Conservation (phyloP, 2,888 invertebrate genomes). For the Caradrina kadenii region DNA sequence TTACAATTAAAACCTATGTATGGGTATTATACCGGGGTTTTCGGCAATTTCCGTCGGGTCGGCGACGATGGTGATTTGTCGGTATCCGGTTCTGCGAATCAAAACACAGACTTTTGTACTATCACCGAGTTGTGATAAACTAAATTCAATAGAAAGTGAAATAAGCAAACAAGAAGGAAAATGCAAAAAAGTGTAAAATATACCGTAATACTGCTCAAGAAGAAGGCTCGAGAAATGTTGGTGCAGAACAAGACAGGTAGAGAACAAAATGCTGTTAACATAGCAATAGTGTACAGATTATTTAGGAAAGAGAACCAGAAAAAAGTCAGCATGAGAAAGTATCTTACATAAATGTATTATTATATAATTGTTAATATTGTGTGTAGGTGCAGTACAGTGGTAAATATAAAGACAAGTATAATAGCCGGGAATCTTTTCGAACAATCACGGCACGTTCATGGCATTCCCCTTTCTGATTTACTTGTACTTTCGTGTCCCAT, state of each 20-base stretch:
- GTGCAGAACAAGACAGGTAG: slow-evolving; percentile 65
- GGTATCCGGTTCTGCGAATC: slow-evolving; percentile 94
- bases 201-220: slow-evolving; percentile 69
- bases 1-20: slow-evolving; percentile 89
- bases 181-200: slow-evolving; percentile 56
- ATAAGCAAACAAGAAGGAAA: slow-evolving; percentile 38
- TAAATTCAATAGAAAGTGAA: slow-evolving; percentile 29
- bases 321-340: slow-evolving; percentile 29
- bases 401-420: background rate
- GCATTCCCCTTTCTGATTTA: background rate
- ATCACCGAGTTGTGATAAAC: slow-evolving; percentile 55
- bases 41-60: slow-evolving; percentile 98
- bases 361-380: slow-evolving; percentile 9
- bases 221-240: slow-evolving; percentile 69
- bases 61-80: slow-evolving; percentile 97
- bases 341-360: slow-evolving; percentile 16
- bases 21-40: slow-evolving; percentile 98
- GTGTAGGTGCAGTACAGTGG: slow-evolving; percentile 21
- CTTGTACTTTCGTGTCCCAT: background rate
- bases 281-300: slow-evolving; percentile 59
- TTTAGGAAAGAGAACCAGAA: slow-evolving; percentile 59
- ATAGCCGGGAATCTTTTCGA: background rate
- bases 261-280: slow-evolving; percentile 63
- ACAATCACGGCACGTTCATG: no score
- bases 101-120: slow-evolving; percentile 81